Conservation (phyloP, 92 coral and sea anemone genomes). For the Phenganax stokvisi region DNA sequence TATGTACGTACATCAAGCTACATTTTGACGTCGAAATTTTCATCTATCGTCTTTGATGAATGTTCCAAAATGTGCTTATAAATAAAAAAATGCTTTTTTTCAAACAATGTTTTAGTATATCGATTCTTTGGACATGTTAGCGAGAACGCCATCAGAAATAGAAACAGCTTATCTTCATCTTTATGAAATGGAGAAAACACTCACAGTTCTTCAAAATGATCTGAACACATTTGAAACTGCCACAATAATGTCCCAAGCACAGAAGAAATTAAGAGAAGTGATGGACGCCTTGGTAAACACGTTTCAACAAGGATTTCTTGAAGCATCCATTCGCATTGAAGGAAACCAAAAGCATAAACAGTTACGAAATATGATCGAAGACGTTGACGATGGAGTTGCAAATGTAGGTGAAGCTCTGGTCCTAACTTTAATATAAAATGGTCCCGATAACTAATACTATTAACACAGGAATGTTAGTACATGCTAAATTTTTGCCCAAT, state of each 20-base stretch:
- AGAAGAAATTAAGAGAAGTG: conserved; percentile 52
- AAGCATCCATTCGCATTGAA: conserved; percentile 53
- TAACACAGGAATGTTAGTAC: background rate
- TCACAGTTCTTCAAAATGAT: conserved; percentile 23
- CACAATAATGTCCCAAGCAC: conserved; percentile 37
- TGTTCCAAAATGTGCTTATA: background rate
- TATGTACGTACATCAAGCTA: background rate
- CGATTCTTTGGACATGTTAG: conserved; percentile 47
- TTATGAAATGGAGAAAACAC: conserved; percentile 23
- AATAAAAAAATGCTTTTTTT: background rate
- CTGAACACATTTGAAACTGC: conserved; percentile 42
- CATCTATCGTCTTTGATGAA: too few relatives aligned
- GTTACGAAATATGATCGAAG: conserved; percentile 58
- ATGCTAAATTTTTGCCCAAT: background rate
- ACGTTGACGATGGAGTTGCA: conserved; percentile 61
- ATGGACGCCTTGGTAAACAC: conserved; percentile 66
- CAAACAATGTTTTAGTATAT: conserved; percentile 43
- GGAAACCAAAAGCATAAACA: conserved; percentile 63
- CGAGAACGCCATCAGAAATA: conserved; percentile 47
- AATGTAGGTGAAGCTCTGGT: conserved; percentile 41
- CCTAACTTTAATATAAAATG: background rate
- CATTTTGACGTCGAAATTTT: too few relatives aligned
- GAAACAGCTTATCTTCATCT: conserved; percentile 41
- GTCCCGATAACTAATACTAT: background rate
- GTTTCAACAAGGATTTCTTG: conserved; percentile 65